Evolutionary conservation across 1,140 invertebrate species (phyloP).

Genomic region (Trypoxylus dichotomus): DNA sequence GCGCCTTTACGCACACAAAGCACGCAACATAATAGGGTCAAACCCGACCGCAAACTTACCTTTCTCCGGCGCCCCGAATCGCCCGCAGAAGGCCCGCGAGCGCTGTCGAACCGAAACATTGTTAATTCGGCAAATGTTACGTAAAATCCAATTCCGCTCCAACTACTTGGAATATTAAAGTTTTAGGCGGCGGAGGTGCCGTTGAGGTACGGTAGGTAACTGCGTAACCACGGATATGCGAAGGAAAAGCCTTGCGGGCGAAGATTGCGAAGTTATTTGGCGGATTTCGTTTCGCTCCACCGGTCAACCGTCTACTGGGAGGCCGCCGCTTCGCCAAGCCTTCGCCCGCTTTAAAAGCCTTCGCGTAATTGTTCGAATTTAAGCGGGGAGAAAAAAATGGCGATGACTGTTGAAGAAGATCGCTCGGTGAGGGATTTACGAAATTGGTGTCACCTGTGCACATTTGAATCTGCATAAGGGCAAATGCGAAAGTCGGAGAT

Average conservation of each 20-base stretch:
- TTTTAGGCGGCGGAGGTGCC: neutral
- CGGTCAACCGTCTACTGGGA: neutral
- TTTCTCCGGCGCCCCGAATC: neutral
- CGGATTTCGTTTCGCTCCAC: neutral
- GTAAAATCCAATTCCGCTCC: neutral
- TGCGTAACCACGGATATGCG: neutral
- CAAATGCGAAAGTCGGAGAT: no score
- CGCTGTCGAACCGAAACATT: neutral
- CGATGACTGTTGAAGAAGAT: no score
- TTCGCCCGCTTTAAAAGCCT: neutral
- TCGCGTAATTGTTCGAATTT: neutral
- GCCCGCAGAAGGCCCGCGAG: neutral
- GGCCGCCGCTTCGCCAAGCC: neutral
- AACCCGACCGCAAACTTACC: neutral
- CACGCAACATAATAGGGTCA: neutral
- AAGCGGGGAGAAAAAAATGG: neutral
- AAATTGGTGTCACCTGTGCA: no score
- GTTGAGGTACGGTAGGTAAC: neutral
- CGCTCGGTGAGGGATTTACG: no score
- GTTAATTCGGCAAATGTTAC: conserved; percentile 3
- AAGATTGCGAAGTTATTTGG: neutral
- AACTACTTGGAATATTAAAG: neutral
- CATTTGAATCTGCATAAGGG: no score
- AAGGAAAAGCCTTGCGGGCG: neutral
- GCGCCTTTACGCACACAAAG: neutral